Percentiles rank a stretch among this genome's conserved stretches.
These are phyloP conservation scores for Ancistrus triradiatus DNA, from an alignment of 2,113 vertebrate species.

Conservation along the genomic window DNA sequence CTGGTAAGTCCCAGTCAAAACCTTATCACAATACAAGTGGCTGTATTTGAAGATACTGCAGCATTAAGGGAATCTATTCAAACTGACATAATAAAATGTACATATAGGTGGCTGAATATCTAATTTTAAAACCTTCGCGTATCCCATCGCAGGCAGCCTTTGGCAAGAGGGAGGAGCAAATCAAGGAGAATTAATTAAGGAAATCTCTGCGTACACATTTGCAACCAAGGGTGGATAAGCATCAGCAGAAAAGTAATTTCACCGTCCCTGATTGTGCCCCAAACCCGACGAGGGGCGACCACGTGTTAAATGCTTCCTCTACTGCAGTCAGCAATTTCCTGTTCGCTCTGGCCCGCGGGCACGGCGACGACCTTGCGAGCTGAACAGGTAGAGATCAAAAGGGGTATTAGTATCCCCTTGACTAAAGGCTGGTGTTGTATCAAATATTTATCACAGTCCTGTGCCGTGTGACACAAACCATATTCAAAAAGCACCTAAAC, in stretches of 20 bases:
- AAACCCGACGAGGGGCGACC: constrained; percentile 45
- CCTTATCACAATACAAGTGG: no score
- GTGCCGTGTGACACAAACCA: no score
- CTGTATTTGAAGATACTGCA: no score
- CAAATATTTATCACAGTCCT: constrained; percentile 32
- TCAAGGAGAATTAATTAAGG: constrained; percentile 39
- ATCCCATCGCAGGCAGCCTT: constrained; percentile 27
- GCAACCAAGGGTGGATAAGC: constrained; percentile 48
- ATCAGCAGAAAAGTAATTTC: constrained; percentile 55
- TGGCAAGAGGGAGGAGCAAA: constrained; percentile 30
- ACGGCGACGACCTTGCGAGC: constrained; percentile 39
- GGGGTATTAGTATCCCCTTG: neutral
- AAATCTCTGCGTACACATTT: constrained; percentile 36
- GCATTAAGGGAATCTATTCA: no score
- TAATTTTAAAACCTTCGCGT: no score
- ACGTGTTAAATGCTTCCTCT: constrained; percentile 52
- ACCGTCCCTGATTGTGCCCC: constrained; percentile 41
- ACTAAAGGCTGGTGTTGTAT: neutral
- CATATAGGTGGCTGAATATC: no score
- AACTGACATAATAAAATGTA: no score
- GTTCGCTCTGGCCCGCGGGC: constrained; percentile 6
- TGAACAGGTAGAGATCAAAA: constrained; percentile 25
- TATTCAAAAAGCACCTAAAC: no score
- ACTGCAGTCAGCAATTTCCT: constrained; percentile 55
- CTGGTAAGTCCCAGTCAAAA: no score